These are phyloP conservation scores for Cirrhinus molitorella DNA, from an alignment of 2,797 vertebrate species.

Conservation along the genomic window DNA sequence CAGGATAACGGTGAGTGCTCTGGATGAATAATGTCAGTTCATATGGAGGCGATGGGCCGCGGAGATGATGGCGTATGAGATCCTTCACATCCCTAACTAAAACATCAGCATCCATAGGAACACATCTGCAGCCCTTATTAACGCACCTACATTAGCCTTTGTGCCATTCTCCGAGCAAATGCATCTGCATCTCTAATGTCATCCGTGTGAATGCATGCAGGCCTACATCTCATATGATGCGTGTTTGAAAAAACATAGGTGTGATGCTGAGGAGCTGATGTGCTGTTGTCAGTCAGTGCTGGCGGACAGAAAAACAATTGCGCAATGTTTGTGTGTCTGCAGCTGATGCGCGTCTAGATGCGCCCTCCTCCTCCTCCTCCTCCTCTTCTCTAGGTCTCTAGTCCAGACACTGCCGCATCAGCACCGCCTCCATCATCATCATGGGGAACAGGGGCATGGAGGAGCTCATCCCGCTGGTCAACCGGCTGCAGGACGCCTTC, in stretches of 20 bases:
- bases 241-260: background rate
- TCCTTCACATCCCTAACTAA: background rate
- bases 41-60: background rate
- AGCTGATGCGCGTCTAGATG: background rate
- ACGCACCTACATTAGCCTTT: background rate
- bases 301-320: background rate
- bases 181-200: background rate
- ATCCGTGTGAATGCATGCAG: background rate
- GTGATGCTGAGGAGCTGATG: background rate
- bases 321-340: constrained; percentile 3
- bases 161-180: background rate
- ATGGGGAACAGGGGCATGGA: constrained; percentile 91
- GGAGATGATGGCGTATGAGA: background rate
- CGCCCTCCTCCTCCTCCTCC: constrained; percentile 21
- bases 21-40: constrained; percentile 12
- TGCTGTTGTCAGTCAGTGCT: background rate
- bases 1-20: constrained; percentile 44
- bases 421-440: constrained; percentile 70
- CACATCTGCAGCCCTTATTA: no score
- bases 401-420: constrained; percentile 27
- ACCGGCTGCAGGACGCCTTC: constrained; percentile 94
- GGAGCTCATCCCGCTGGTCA: constrained; percentile 93
- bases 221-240: background rate
- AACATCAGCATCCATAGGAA: background rate
- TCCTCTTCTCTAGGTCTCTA: constrained; percentile 2